Conservation (phyloP, 1,140 invertebrate genomes). For the Drosophila eugracilis region DNA sequence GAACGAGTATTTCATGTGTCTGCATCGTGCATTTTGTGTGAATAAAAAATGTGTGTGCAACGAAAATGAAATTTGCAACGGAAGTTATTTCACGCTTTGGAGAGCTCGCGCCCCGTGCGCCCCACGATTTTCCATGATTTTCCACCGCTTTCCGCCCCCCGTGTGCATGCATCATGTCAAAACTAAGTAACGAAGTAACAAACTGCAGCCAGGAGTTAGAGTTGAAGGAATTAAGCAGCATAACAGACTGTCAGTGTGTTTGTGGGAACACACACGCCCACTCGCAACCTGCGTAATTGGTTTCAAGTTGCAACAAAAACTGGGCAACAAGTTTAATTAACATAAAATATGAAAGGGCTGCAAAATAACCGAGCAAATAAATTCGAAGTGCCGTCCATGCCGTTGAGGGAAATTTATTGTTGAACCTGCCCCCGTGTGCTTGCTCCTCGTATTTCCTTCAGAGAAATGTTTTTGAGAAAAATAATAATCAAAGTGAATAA, state of each 20-base stretch:
- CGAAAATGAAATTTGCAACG: slow-evolving; percentile 81
- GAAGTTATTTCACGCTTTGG: slow-evolving; percentile 82
- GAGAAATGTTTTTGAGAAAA: slow-evolving; percentile 25
- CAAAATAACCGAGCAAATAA: slow-evolving; percentile 43
- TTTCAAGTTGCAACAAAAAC: slow-evolving; percentile 73
- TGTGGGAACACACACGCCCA: slow-evolving; percentile 23
- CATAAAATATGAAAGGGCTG: slow-evolving; percentile 74
- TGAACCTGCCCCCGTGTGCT: slow-evolving; percentile 6
- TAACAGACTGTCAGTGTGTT: slow-evolving; percentile 69
- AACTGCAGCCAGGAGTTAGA: slow-evolving; percentile 26
- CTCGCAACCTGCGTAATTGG: slow-evolving; percentile 59
- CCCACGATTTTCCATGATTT: slow-evolving; percentile 21
- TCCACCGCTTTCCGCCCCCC: not conserved
- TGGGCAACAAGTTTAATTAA: slow-evolving; percentile 79
- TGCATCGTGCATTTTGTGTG: slow-evolving; percentile 76
- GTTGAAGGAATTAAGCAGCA: slow-evolving; percentile 70
- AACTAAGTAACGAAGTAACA: slow-evolving; percentile 78
- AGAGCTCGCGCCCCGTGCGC: slow-evolving; percentile 20
- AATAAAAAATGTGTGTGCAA: slow-evolving; percentile 74
- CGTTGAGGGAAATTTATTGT: slow-evolving; percentile 47
- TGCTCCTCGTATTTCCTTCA: not conserved
- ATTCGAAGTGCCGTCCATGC: slow-evolving; percentile 47
- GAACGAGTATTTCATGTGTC: slow-evolving; percentile 54
- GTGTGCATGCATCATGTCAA: slow-evolving; percentile 56
- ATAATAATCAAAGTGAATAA: slow-evolving; percentile 32